phyloP scores from a whole-genome alignment of 2,888 invertebrate species.

The Schrankia costaestrigalis region DNA sequence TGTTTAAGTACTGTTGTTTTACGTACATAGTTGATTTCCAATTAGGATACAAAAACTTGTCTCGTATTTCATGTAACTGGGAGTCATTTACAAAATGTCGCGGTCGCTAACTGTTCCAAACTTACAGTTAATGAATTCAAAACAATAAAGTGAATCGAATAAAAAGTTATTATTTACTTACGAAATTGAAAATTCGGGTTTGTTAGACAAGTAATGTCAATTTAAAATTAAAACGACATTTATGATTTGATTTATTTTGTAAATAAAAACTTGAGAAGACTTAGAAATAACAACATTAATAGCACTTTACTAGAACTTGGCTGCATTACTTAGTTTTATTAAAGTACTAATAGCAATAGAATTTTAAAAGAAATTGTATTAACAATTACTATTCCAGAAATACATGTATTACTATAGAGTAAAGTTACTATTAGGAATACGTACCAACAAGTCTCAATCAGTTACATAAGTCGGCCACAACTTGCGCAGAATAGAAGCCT shows the following conservation, averaged over 20 bases:
- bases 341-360: too few species aligned
- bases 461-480: slow-evolving; percentile 12
- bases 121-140: slow-evolving; percentile 51
- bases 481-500: slow-evolving; percentile 24
- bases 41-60: slow-evolving; percentile 59
- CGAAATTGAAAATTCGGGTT: too few species aligned
- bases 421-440: slow-evolving; percentile 5
- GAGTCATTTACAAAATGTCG: slow-evolving; percentile 53
- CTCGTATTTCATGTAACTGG: slow-evolving; percentile 55
- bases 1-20: slow-evolving; percentile 45
- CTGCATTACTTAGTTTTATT: too few species aligned
- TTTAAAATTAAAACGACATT: slow-evolving; percentile 29
- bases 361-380: too few species aligned
- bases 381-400: too few species aligned
- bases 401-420: too few species aligned
- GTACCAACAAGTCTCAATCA: slow-evolving; percentile 9
- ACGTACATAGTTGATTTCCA: slow-evolving; percentile 57
- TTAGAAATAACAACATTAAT: slow-evolving; percentile 19
- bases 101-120: slow-evolving; percentile 45
- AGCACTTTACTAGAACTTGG: too few species aligned
- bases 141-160: slow-evolving; percentile 44
- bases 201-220: slow-evolving; percentile 23
- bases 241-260: slow-evolving; percentile 29
- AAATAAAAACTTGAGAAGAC: slow-evolving; percentile 23
- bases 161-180: slow-evolving; percentile 42